phyloP scores from a whole-genome alignment of 2,888 invertebrate species.

The Eurytoma adleriae region DNA sequence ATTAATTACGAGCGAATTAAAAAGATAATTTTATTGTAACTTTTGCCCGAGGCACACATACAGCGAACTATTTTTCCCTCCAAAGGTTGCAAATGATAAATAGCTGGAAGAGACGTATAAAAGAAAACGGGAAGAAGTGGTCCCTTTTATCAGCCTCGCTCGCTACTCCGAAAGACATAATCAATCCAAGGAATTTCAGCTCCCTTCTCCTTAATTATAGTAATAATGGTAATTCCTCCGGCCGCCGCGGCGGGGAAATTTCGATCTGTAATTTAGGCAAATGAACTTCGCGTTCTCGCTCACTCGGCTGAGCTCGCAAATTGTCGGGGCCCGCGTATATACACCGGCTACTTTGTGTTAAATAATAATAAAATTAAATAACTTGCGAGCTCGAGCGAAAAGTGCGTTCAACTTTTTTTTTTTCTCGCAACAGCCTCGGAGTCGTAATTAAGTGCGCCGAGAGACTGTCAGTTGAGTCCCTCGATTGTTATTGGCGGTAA shows the following conservation, averaged over 20 bases:
- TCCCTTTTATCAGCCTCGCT: conserved; percentile 18
- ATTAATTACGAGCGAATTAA: not conserved
- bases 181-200: conserved; percentile 35
- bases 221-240: conserved; percentile 38
- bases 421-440: not conserved
- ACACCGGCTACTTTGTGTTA: not conserved
- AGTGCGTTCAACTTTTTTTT: not conserved
- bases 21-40: not conserved
- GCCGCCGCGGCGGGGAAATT: conserved; percentile 11
- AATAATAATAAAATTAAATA: not conserved
- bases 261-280: conserved; percentile 49
- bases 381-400: no score
- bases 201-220: conserved; percentile 42
- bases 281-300: conserved; percentile 30
- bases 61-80: no score
- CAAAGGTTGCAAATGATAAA: not conserved
- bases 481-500: no score
- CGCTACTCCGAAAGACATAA: conserved; percentile 29
- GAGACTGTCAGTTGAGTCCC: no score
- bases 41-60: no score
- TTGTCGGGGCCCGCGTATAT: not conserved
- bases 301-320: no score
- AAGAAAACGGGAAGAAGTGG: not conserved
- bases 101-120: not conserved
- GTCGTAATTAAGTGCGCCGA: no score